Evolutionary conservation across 2,888 invertebrate genomes (phyloP), one percentile per base, ranked within the genome.

Genomic region (Drosophila nr. perissopoda): DNA sequence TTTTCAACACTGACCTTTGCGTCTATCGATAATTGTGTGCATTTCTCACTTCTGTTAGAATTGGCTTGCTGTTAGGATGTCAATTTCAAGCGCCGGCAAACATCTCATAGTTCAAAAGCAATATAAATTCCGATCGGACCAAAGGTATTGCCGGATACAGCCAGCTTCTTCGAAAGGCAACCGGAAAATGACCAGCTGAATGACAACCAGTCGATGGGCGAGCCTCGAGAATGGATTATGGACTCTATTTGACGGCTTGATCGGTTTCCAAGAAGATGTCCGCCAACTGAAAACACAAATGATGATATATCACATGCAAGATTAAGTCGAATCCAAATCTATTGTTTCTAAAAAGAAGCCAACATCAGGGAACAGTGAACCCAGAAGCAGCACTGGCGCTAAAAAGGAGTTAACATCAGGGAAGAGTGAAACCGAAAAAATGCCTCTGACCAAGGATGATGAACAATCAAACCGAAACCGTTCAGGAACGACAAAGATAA

Each of bases 131-230:
- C 68, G 48, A 49, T 38, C 38, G 4, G 71, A 73, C n/a, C 49
- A 69, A 45, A 45, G 38, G 76, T 84, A 36, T 18, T 56, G 4
- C 85, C 85, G 31, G 69, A 73, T n/a, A 61, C 13, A 21, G 49
- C 70, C 3, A 56, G 40, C 5, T 42, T 60, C 5, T 76, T 54
- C 21, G 57, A 61, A 27, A 69, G 45, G 42, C 53, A 79, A n/a
- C 33, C 69, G 1, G 33, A 52, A 40, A 69, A 62, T 8, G 66
- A 77, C 5, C 18, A 64, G 73, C 27, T 84, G 89, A 83, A 82
- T 84, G 76, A 85, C 86, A 0, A 34, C 52, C 2, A 34, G 21
- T 1, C 89, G 72, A 7, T 89, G 85, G 89, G 1, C 49, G 0
- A 70, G 68, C 25, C 34, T 84, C 0, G 84, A 84, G 36, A 65